These are phyloP conservation scores for Drosophila demipolita DNA, from an alignment of 2,888 invertebrate genomes.

Conservation along the genomic window DNA sequence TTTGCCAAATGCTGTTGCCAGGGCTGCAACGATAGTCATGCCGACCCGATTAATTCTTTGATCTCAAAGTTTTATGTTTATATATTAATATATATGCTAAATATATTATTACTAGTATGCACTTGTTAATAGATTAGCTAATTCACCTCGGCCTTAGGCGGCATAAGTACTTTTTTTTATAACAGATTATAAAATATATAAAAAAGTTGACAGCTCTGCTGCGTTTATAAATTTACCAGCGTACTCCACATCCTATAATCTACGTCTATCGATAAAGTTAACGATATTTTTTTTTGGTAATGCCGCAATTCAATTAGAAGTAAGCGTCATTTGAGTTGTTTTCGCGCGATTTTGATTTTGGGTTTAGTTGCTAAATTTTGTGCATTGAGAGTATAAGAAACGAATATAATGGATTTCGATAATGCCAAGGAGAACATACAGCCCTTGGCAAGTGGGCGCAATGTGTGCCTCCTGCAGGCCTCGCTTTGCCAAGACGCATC, in stretches of 20 bases:
- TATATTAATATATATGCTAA: neutral
- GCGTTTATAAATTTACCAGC: conserved; percentile 1
- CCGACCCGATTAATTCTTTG: neutral
- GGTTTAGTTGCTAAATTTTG: conserved; percentile 10
- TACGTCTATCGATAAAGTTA: conserved; percentile 9
- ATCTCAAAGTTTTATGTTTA: neutral
- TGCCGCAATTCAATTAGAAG: conserved; percentile 57
- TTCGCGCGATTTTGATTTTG: conserved; percentile 32
- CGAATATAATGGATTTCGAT: conserved; percentile 88
- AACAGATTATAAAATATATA: neutral
- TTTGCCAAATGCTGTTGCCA: neutral
- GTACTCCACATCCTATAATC: conserved; percentile 12
- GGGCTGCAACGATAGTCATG: conserved; percentile 11
- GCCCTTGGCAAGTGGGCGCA: conserved; percentile 94
- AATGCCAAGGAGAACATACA: conserved; percentile 97
- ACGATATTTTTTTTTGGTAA: conserved; percentile 23
- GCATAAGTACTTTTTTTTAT: neutral
- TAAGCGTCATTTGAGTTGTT: conserved; percentile 44
- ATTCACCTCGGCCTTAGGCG: neutral
- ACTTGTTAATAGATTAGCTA: neutral
- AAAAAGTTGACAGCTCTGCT: neutral
- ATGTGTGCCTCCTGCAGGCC: conserved; percentile 91
- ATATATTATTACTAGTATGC: neutral
- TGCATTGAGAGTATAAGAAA: neutral
- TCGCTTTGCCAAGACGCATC: conserved; percentile 92